Evolutionary conservation across 1,140 invertebrate genomes (phyloP).

Genomic region (Chrysomallon squamiferum): DNA sequence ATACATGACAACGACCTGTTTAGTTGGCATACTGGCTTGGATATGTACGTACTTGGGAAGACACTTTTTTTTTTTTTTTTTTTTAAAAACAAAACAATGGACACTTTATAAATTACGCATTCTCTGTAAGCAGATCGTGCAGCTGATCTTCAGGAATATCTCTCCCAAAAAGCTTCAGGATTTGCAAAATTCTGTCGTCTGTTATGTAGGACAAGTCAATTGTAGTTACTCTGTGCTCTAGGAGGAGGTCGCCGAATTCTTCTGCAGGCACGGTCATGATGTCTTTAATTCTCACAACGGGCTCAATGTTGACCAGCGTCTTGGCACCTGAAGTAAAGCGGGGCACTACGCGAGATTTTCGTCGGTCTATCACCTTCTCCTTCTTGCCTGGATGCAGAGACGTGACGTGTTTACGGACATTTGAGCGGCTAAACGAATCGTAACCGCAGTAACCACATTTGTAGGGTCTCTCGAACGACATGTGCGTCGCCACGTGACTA

Average conservation of each 20-base stretch:
- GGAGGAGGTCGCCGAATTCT: neutral
- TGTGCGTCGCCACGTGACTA: neutral
- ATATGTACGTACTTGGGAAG: no score
- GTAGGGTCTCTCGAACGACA: neutral
- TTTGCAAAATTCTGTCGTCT: no score
- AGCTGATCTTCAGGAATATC: no score
- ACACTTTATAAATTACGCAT: no score
- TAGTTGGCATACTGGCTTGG: no score
- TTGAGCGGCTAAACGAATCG: neutral
- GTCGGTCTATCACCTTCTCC: neutral
- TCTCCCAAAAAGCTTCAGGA: no score
- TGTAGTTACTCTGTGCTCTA: neutral
- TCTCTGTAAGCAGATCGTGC: no score
- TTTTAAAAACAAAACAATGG: no score
- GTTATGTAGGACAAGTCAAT: neutral
- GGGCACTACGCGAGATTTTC: neutral
- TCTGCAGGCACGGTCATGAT: neutral
- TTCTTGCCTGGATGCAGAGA: neutral
- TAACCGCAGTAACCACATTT: slow-evolving; percentile 2
- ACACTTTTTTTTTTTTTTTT: no score
- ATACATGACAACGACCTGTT: no score
- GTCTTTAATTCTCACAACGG: neutral
- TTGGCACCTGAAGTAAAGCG: neutral
- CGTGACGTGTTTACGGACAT: neutral
- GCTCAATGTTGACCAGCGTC: neutral